A percentile compares a stretch with the other conserved stretches of the same genome.
These are phyloP conservation scores for Smittia aterrima DNA, from an alignment of 2,888 invertebrate species.

Conservation along the genomic window DNA sequence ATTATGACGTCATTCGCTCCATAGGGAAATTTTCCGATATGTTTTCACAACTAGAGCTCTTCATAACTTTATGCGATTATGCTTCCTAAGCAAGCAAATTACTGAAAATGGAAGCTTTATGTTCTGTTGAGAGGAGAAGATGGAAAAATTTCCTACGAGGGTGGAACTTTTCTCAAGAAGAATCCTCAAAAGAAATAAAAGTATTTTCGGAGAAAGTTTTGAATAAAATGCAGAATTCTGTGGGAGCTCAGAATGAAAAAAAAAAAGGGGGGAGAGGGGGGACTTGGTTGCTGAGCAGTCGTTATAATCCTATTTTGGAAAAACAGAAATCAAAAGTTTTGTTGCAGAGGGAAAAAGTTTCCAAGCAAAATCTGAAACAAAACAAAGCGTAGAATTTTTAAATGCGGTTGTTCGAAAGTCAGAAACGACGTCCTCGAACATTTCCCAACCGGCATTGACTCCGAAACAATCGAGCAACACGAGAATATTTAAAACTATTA, in stretches of 20 bases:
- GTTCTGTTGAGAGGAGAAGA: slow-evolving; percentile 1
- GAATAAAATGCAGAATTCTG: slow-evolving; percentile 5
- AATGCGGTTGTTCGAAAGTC: slow-evolving; percentile 1
- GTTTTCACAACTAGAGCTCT: slow-evolving; percentile 7
- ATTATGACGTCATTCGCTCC: slow-evolving; percentile 2
- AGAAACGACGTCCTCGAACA: neutral
- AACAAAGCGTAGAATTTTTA: slow-evolving; percentile 16
- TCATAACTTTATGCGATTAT: slow-evolving; percentile 36
- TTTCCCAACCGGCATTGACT: slow-evolving; percentile 15
- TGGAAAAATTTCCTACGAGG: neutral
- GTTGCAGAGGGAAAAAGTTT: neutral
- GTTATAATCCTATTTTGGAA: slow-evolving; percentile 17
- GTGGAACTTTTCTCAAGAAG: neutral
- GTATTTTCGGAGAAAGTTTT: neutral
- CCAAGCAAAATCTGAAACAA: neutral
- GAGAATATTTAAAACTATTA: neutral
- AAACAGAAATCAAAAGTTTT: slow-evolving; percentile 19
- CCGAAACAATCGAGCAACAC: neutral
- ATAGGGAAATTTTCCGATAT: neutral
- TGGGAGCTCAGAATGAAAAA: neutral
- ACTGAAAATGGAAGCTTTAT: slow-evolving; percentile 28
- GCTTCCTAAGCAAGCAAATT: slow-evolving; percentile 31
- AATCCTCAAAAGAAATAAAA: neutral
- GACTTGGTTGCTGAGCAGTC: neutral
- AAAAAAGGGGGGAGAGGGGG: neutral